Evolutionary conservation across 1,140 invertebrate species (phyloP).

Genomic region (Luehdorfia chinensis): DNA sequence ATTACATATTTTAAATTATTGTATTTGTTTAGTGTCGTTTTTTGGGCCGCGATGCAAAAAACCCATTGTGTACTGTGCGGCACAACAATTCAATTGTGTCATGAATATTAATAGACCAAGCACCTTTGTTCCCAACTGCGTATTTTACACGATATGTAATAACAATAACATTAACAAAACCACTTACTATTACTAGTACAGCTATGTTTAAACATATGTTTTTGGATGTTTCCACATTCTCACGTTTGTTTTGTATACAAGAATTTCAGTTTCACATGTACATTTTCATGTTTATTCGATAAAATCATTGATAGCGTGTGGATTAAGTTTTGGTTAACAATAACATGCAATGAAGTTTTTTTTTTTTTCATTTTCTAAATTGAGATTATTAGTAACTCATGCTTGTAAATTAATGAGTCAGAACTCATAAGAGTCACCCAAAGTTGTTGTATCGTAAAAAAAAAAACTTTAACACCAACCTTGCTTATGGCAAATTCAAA

Average conservation of each 20-base stretch:
- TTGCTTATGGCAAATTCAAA: too few relatives aligned
- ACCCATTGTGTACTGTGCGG: conserved; percentile 5
- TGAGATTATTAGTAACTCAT: neutral
- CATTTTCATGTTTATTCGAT: conserved; percentile 17
- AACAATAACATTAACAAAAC: conserved; percentile 25
- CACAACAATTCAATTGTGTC: conserved; percentile 36
- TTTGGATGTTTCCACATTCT: conserved; percentile 22
- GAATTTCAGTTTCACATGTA: conserved; percentile 6
- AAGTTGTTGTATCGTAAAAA: too few relatives aligned
- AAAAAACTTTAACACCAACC: too few relatives aligned
- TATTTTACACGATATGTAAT: conserved; percentile 23
- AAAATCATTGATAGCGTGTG: conserved; percentile 13
- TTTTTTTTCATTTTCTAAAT: neutral
- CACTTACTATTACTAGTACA: conserved; percentile 18
- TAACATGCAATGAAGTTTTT: neutral
- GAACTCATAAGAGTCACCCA: too few relatives aligned
- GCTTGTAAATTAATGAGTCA: too few relatives aligned
- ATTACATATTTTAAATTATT: too few relatives aligned
- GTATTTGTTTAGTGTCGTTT: conserved; percentile 1
- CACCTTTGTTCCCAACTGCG: conserved; percentile 34
- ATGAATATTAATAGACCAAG: conserved; percentile 41
- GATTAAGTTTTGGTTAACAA: neutral
- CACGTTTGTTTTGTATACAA: neutral
- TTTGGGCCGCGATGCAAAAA: neutral
- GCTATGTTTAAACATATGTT: conserved; percentile 31